These are phyloP conservation scores for Sciurus niger DNA, from an alignment of 2,113 vertebrate genomes.

Conservation along the genomic window DNA sequence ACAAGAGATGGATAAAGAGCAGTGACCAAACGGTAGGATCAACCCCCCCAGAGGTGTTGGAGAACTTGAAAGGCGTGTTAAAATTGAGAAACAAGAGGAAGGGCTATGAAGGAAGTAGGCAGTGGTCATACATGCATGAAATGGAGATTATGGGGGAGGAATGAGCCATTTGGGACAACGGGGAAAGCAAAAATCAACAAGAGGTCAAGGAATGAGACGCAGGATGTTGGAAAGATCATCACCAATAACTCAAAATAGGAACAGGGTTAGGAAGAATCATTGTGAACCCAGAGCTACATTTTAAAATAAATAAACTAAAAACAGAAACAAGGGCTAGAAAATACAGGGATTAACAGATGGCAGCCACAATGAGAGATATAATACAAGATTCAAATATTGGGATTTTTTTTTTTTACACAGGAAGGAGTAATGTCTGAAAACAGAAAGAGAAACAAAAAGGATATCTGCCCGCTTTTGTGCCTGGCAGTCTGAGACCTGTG, in stretches of 20 bases:
- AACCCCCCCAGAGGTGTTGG: neutral
- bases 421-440: neutral
- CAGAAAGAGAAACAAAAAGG: neutral
- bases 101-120: neutral
- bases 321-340: neutral
- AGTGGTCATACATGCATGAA: neutral
- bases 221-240: neutral
- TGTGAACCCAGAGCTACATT: neutral
- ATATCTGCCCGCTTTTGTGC: neutral
- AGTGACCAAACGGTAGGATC: neutral
- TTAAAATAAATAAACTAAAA: neutral
- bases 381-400: slow-evolving; percentile 9
- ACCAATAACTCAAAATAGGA: slow-evolving; percentile 12
- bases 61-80: neutral
- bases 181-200: slow-evolving; percentile 16
- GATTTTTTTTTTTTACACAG: neutral
- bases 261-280: neutral
- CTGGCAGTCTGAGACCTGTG: neutral
- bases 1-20: neutral
- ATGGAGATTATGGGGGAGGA: neutral
- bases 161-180: neutral
- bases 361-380: neutral
- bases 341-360: neutral
- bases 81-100: neutral
- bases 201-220: neutral